Evolutionary conservation across 2,113 vertebrate genomes (phyloP), one percentile per base, ranked within the genome.

Genomic region (Ascaphus truei): DNA sequence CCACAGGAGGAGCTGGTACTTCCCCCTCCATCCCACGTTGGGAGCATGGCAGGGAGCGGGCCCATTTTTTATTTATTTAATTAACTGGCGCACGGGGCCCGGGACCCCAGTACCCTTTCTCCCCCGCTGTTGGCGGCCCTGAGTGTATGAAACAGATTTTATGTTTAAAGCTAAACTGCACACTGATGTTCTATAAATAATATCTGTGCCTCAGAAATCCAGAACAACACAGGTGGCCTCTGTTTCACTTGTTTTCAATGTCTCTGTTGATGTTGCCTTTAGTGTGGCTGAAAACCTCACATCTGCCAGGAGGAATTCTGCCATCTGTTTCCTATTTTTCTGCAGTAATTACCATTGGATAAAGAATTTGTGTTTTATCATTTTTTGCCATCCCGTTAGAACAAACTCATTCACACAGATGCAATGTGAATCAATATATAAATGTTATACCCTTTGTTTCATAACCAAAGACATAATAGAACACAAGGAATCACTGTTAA

Each of bases 151-250:
- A 16, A 45, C 2, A 22, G 41, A 51, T 51, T 56, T 20, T 20
- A 18, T 48, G 64, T 16, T 67, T 56, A 27, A 55, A 27, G 16
- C 64, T 11, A 16, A n/a, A 31, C 26, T 55, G 1, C 26, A 10
- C n/a, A 2, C 25, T 31, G 50, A 47, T 31, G 15, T 27, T 59
- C 65, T 59, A 68, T 59, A 59, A 59, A 58, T 68, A 68, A 59
- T 59, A 43, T 59, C 18, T n/a, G 11, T 10, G 65, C 65, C 41
- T 48, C 26, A 33, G 30, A 55, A 47, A 39, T 33, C 7, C 10
- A 8, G 29, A 10, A 2, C 23, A 29, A 34, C 39, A 57, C 65
- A 50, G 65, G 65, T 68, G 65, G 53, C 65, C 23, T 27, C 16
- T 20, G 7, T 18, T 60, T 39, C 57, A n/a, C 57, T 41, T 41